These are phyloP conservation scores for Pseudopleuronectes americanus DNA, from an alignment of 2,797 vertebrate species.

Conservation along the genomic window DNA sequence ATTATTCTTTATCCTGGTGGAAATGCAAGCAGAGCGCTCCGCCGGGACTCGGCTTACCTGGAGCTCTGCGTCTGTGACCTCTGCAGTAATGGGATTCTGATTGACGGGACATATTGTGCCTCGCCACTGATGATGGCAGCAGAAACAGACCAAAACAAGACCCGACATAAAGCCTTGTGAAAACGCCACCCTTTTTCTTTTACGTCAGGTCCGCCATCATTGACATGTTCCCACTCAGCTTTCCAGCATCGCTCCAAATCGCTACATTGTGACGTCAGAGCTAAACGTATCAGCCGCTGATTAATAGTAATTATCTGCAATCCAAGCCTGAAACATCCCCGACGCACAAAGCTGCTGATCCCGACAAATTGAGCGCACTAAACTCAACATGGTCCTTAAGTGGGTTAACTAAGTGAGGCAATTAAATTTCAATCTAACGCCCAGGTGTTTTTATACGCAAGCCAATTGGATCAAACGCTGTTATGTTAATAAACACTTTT, in stretches of 20 bases:
- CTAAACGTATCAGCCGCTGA: conserved; percentile 72
- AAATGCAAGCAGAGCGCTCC: conserved; percentile 44
- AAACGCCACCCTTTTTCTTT: conserved; percentile 11
- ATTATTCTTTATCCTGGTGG: conserved; percentile 59
- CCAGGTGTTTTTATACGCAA: conserved; percentile 77
- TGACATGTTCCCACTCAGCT: conserved; percentile 25
- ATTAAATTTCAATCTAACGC: conserved; percentile 80
- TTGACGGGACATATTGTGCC: conserved; percentile 60
- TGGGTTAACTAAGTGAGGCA: conserved; percentile 80
- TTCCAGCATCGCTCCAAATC: conserved; percentile 31
- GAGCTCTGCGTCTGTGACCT: conserved; percentile 73
- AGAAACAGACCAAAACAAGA: conserved; percentile 49
- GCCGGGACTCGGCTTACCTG: conserved; percentile 57
- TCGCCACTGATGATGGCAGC: conserved; percentile 38
- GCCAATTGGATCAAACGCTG: conserved; percentile 74
- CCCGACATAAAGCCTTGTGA: not conserved
- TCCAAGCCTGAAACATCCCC: conserved; percentile 68
- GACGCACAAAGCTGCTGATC: conserved; percentile 72
- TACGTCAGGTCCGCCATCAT: conserved; percentile 21
- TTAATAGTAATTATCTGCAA: conserved; percentile 81
- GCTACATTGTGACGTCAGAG: conserved; percentile 50
- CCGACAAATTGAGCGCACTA: conserved; percentile 73
- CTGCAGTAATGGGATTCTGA: conserved; percentile 79
- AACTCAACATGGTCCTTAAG: conserved; percentile 76
- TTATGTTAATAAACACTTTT: conserved; percentile 60